These are phyloP conservation scores for Alca torda DNA, from an alignment of 2,797 vertebrate species.

Conservation along the genomic window DNA sequence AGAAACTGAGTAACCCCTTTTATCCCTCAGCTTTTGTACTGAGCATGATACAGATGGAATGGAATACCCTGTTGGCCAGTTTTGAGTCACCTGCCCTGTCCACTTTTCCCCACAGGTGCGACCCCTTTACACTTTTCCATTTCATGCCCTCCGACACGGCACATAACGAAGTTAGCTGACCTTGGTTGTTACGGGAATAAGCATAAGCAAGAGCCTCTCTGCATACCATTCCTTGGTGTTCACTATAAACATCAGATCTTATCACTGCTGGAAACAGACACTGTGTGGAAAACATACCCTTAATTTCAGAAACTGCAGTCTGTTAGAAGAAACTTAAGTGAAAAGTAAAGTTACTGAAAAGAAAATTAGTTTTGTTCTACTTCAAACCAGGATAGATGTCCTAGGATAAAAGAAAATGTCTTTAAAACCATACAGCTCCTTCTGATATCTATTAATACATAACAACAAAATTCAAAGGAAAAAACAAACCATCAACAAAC, in stretches of 20 bases:
- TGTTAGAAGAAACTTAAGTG: not conserved
- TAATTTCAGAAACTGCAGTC: not conserved
- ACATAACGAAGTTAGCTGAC: not conserved
- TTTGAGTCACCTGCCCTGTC: not conserved
- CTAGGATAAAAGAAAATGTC: not conserved
- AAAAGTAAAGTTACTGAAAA: not conserved
- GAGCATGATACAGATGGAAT: not conserved
- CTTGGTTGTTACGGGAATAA: not conserved
- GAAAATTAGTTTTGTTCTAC: not conserved
- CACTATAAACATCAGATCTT: not conserved
- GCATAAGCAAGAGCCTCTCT: not conserved
- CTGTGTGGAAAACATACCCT: not conserved
- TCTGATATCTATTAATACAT: not conserved
- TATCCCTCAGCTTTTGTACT: not conserved
- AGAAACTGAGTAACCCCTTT: not conserved
- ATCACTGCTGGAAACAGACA: not conserved
- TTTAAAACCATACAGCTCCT: not conserved
- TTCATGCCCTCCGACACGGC: not conserved
- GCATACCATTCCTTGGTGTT: not conserved
- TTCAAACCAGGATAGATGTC: not conserved
- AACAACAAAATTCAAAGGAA: not conserved
- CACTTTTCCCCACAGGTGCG: not conserved
- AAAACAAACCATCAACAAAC: not conserved
- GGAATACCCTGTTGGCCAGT: not conserved
- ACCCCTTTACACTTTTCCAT: not conserved